Evolutionary conservation across 2,888 invertebrate species (phyloP), one percentile per base, ranked within the genome.

Genomic region (Epinotia bilunana): DNA sequence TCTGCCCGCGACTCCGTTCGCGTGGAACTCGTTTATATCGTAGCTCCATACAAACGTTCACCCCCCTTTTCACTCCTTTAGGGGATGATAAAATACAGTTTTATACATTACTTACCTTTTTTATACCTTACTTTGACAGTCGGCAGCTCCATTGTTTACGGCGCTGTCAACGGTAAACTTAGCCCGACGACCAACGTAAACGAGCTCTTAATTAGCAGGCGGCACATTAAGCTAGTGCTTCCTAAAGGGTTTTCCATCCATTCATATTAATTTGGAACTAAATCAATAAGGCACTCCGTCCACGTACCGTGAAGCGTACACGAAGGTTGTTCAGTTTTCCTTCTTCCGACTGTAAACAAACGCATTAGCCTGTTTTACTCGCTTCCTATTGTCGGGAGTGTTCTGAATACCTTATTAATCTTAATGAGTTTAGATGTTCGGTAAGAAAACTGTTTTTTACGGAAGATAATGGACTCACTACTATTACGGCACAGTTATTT

Each of bases 331-430:
- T 55, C 64, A 7, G 53, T 74, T 64, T 69, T 69, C 74, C 74
- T 69, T 74, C 57, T 74, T 74, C 63, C 63, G 64, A 67, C 23
- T 18, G 60, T 53, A 67, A 65, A 65, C 58, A 60, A 65, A 57
- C 62, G 20, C 68, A 68, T 68, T 46, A 46, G 57, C 13, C 69
- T 12, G 33, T 20, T 58, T 69, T 57, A 63, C 43, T 69, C 63
- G 53, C 2, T 69, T 63, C 63, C 58, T 69, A 63, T 74, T 74
- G 63, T 58, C 63, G 39, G 33, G 74, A 63, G 55, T 63, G 58
- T n/a, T 49, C 57, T 69, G 69, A 69, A 74, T 68, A 68, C 68
- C 68, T 67, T 68, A 68, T 73, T 73, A 68, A 55, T 62, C 28
- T 62, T 73, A 57, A 74, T 43, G 57, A 58, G 62, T 57, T 46